Evolutionary conservation across 2,113 vertebrate species (phyloP).

Genomic region (Poecile atricapillus): DNA sequence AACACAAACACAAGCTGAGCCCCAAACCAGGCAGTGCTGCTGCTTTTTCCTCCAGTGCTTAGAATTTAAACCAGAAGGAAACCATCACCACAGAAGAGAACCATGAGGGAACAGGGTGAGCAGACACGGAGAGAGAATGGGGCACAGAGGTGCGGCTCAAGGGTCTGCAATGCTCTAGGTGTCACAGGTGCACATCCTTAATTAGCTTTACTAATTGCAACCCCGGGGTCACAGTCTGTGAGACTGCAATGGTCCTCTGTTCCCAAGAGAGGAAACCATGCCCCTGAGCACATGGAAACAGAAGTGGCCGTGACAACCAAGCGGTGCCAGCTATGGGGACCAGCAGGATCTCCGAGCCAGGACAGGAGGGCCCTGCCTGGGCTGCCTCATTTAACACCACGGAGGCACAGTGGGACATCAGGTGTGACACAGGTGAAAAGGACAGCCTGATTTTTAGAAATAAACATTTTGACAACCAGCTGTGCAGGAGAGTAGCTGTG

Average conservation of each 20-base stretch:
- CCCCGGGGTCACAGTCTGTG: not conserved
- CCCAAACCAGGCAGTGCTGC: not conserved
- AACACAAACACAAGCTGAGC: not conserved
- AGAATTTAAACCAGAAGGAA: not conserved
- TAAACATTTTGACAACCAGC: not conserved
- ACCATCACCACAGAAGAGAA: not conserved
- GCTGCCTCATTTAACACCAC: not conserved
- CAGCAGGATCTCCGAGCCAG: not conserved
- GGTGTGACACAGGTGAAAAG: not conserved
- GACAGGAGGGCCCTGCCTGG: not conserved
- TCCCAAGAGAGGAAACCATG: not conserved
- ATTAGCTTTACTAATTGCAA: not conserved
- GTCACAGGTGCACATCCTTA: not conserved
- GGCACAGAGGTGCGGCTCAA: rapidly evolving
- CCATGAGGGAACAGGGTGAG: rapidly evolving
- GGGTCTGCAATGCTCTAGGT: rapidly evolving
- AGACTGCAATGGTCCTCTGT: not conserved
- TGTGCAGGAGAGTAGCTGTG: not conserved
- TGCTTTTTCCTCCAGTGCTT: not conserved
- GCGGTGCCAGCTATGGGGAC: not conserved
- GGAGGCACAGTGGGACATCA: rapidly evolving
- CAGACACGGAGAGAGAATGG: rapidly evolving
- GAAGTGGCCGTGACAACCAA: not conserved
- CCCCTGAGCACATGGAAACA: rapidly evolving
- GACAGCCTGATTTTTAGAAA: not conserved